Conservation (phyloP, 1,140 invertebrate species). For the Leptinotarsa texana region DNA sequence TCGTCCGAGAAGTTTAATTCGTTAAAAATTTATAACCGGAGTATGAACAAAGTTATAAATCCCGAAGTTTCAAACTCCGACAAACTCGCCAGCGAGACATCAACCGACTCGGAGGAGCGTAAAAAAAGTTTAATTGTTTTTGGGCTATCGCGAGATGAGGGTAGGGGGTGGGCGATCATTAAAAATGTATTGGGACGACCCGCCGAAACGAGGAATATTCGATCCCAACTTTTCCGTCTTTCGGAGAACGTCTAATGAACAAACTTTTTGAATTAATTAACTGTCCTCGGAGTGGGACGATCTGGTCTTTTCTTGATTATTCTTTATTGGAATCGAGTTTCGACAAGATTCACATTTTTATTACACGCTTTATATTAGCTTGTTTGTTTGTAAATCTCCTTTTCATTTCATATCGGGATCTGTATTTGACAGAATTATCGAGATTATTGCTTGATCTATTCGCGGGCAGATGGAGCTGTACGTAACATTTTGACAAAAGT, state of each 20-base stretch:
- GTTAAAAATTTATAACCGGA: slow-evolving; percentile 46
- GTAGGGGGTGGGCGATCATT: slow-evolving; percentile 32
- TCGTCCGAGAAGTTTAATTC: slow-evolving; percentile 44
- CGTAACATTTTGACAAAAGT: too few relatives aligned
- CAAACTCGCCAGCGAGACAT: slow-evolving; percentile 28
- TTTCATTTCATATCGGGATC: too few relatives aligned
- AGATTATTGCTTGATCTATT: too few relatives aligned
- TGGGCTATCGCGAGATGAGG: slow-evolving; percentile 9
- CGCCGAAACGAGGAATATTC: slow-evolving; percentile 5
- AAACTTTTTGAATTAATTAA: slow-evolving; percentile 22
- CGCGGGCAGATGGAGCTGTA: too few relatives aligned
- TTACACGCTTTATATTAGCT: too few relatives aligned
- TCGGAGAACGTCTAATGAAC: slow-evolving; percentile 6
- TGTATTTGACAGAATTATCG: too few relatives aligned
- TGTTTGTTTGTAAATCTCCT: too few relatives aligned
- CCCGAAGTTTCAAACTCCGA: slow-evolving; percentile 26
- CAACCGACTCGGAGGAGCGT: slow-evolving; percentile 11
- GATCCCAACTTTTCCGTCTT: slow-evolving; percentile 15
- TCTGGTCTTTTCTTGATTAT: neutral
- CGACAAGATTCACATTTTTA: neutral
- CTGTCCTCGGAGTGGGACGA: neutral
- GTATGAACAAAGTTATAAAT: slow-evolving; percentile 47
- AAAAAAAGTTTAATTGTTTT: slow-evolving; percentile 47
- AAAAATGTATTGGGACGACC: slow-evolving; percentile 40
- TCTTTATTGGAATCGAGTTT: neutral